Percentiles rank a stretch among this genome's conserved stretches.
Conservation (phyloP, 2,888 invertebrate species). For the Caenorhabditis angaria region DNA sequence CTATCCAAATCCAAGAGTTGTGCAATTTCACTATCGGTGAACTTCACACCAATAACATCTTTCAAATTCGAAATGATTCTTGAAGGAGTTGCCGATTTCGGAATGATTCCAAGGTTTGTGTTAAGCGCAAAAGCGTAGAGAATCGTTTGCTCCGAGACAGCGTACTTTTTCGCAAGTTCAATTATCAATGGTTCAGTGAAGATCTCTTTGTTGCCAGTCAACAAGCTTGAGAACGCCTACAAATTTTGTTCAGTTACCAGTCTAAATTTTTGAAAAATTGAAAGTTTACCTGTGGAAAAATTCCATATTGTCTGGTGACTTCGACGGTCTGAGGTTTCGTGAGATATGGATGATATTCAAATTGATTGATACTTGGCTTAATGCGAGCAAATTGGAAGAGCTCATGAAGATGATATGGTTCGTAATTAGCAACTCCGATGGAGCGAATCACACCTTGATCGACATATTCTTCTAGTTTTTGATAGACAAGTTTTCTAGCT, state of each 20-base stretch:
- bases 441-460: conserved; percentile 76
- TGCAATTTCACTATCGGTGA: conserved; percentile 26
- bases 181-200: conserved; percentile 77
- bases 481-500: conserved; percentile 79
- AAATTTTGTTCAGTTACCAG: conserved; percentile 1
- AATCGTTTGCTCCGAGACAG: conserved; percentile 54
- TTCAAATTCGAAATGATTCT: conserved; percentile 48
- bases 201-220: conserved; percentile 72
- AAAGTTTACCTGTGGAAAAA: conserved; percentile 69
- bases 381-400: conserved; percentile 73
- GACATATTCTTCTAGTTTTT: conserved; percentile 76
- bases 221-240: conserved; percentile 74
- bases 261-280: neutral
- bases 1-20: conserved; percentile 30
- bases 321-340: conserved; percentile 54
- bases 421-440: conserved; percentile 85
- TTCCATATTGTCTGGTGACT: conserved; percentile 69
- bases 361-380: conserved; percentile 66
- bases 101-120: conserved; percentile 44
- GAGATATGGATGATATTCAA: conserved; percentile 73
- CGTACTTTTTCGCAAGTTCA: conserved; percentile 77
- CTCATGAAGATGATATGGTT: conserved; percentile 79
- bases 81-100: conserved; percentile 45
- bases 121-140: conserved; percentile 47
- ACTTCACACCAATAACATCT: conserved; percentile 1